phyloP scores from a whole-genome alignment of 1,140 invertebrate genomes.

The roundworm (Caenorhabditis elegans) region WBcel235 BX284602.5:10010001-10010500 shows the following conservation, averaged over 20 bases:
- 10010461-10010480: constrained; percentile 64
- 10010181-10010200: constrained; percentile 61
- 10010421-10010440: not conserved
- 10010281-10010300: constrained; percentile 65
- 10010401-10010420: constrained; percentile 55
- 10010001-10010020: constrained; percentile 49
- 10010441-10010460: constrained; percentile 40
- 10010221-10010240: not conserved
- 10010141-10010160: constrained; percentile 65
- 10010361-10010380: constrained; percentile 58
- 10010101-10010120: constrained; percentile 63
- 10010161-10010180: constrained; percentile 60
- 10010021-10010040: too few relatives aligned
- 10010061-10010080: constrained; percentile 52
- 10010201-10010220: not conserved
- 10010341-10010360: constrained; percentile 62
- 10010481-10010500: constrained; percentile 56
- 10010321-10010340: constrained; percentile 65
- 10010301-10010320: constrained; percentile 64
- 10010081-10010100: constrained; percentile 61
- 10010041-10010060: not conserved
- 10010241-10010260: constrained; percentile 65
- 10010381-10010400: constrained; percentile 62
- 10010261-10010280: constrained; percentile 64
- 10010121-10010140: constrained; percentile 55